These are phyloP conservation scores for Pituophis catenifer DNA, from an alignment of 2,113 vertebrate species.

Conservation along the genomic window DNA sequence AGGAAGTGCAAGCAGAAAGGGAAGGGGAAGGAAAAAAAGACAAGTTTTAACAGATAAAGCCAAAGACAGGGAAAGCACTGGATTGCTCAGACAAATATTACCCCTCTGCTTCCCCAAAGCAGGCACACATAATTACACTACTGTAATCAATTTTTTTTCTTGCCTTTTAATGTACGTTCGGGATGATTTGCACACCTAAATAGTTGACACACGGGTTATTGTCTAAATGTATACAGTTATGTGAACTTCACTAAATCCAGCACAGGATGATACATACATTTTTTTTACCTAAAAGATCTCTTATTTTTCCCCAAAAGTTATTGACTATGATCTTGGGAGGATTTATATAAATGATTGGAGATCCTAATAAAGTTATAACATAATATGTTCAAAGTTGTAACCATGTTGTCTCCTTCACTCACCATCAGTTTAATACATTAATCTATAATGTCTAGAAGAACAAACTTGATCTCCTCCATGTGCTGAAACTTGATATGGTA, in stretches of 20 bases:
- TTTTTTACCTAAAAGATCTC: background rate
- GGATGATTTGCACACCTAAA: background rate
- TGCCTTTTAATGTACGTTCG: background rate
- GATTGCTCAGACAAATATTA: slow-evolving; percentile 64
- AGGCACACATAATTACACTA: slow-evolving; percentile 37
- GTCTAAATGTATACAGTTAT: slow-evolving; percentile 1
- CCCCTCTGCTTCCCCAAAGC: slow-evolving; percentile 19
- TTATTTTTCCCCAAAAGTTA: background rate
- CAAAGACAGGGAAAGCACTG: slow-evolving; percentile 65
- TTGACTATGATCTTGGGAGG: background rate
- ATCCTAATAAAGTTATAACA: background rate
- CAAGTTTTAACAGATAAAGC: slow-evolving; percentile 79
- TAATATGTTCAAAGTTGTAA: background rate
- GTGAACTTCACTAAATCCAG: background rate
- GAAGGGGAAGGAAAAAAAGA: slow-evolving; percentile 75
- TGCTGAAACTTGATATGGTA: background rate
- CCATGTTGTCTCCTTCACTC: background rate
- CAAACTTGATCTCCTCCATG: background rate
- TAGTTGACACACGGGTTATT: background rate
- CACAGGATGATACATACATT: background rate
- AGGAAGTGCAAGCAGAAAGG: slow-evolving; percentile 83
- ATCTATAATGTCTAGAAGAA: background rate
- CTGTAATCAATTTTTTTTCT: background rate
- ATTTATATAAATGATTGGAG: background rate
- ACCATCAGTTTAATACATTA: background rate